These are phyloP conservation scores for Pempheris klunzingeri DNA, from an alignment of 2,797 vertebrate species.

Conservation along the genomic window DNA sequence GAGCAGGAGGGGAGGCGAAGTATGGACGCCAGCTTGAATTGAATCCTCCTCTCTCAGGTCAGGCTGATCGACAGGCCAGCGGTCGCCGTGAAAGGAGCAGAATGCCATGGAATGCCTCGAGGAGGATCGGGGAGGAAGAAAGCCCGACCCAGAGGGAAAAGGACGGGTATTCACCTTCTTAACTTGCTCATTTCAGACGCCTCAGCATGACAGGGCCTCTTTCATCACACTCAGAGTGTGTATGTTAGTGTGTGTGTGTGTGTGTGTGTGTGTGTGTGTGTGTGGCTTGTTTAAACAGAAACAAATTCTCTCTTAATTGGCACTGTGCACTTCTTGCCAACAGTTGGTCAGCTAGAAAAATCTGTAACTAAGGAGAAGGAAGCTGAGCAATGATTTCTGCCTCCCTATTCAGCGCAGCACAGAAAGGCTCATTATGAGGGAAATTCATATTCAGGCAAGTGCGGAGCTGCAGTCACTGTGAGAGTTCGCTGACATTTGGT, in stretches of 20 bases:
- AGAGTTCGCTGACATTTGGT: slow-evolving; percentile 31
- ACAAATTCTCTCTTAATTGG: slow-evolving; percentile 82
- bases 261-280: slow-evolving; percentile 32
- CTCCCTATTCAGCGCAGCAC: slow-evolving; percentile 67
- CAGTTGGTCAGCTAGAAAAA: slow-evolving; percentile 82
- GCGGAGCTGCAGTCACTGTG: slow-evolving; percentile 39
- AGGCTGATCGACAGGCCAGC: slow-evolving; percentile 66
- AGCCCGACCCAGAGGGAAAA: slow-evolving; percentile 29
- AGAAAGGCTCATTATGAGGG: slow-evolving; percentile 77
- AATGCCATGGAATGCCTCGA: slow-evolving; percentile 71
- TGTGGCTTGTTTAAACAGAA: slow-evolving; percentile 68
- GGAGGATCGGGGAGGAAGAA: slow-evolving; percentile 57
- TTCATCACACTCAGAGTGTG: slow-evolving; percentile 74
- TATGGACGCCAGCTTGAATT: slow-evolving; percentile 66
- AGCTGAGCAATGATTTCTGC: slow-evolving; percentile 77
- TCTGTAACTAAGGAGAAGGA: slow-evolving; percentile 74
- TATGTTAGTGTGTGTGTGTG: slow-evolving; percentile 51
- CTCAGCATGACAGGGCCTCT: slow-evolving; percentile 72
- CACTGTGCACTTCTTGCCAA: slow-evolving; percentile 78
- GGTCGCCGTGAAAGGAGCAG: slow-evolving; percentile 63
- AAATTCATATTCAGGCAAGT: slow-evolving; percentile 71
- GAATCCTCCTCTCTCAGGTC: slow-evolving; percentile 72
- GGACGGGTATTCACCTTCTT: slow-evolving; percentile 66
- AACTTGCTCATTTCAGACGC: slow-evolving; percentile 67
- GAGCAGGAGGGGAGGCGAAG: slow-evolving; percentile 58